Evolutionary conservation across 2,797 vertebrate species (phyloP).

Genomic region (Jordanella pulchra): DNA sequence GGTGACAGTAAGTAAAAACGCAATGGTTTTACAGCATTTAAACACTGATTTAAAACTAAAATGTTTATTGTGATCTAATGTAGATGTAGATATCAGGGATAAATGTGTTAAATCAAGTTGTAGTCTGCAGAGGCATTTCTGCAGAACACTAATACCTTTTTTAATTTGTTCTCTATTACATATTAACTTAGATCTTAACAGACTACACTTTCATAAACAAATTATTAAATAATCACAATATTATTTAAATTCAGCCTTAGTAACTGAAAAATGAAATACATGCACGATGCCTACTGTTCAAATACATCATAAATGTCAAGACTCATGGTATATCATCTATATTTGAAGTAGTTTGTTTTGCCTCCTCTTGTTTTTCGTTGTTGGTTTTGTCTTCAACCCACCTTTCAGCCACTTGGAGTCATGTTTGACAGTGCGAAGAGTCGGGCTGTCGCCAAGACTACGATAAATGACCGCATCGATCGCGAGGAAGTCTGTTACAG

Average conservation of each 20-base stretch:
- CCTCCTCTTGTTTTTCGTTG: conserved; percentile 21
- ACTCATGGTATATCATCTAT: conserved; percentile 21
- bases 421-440: conserved; percentile 97
- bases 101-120: neutral
- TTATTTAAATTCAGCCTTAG: neutral
- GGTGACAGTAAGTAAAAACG: neutral
- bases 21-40: neutral
- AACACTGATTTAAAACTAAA: neutral
- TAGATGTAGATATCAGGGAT: neutral
- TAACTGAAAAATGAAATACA: neutral
- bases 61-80: neutral
- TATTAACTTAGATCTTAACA: neutral
- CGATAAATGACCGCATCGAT: conserved; percentile 99
- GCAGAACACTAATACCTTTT: no score
- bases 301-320: conserved; percentile 33
- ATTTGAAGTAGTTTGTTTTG: conserved; percentile 44
- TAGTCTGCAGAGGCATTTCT: no score
- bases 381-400: conserved; percentile 68
- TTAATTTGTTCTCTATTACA: neutral
- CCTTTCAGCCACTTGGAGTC: conserved; percentile 99
- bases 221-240: neutral
- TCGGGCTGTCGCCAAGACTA: conserved; percentile 97
- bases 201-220: neutral
- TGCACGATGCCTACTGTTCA: neutral
- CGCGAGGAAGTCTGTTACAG: conserved; percentile 98